These are phyloP conservation scores for Scarus forsteni DNA, from an alignment of 2,797 vertebrate species.

Conservation along the genomic window DNA sequence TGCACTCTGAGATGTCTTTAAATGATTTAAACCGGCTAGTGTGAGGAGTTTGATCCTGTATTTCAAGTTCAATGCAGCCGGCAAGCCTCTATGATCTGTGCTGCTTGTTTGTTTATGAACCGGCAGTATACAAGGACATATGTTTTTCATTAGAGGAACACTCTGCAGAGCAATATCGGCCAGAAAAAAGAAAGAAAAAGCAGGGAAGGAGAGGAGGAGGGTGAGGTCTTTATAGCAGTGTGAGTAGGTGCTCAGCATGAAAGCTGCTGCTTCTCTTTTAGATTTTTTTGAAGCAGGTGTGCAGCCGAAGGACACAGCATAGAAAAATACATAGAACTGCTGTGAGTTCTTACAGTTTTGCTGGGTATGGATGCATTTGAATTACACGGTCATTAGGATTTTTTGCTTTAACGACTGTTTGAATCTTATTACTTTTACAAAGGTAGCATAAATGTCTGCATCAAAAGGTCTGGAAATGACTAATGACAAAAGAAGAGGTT, in stretches of 20 bases:
- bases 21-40: conserved; percentile 32
- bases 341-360: conserved; percentile 4
- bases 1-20: conserved; percentile 16
- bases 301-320: conserved; percentile 54
- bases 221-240: conserved; percentile 27
- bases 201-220: conserved; percentile 5
- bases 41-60: conserved; percentile 10
- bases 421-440: neutral
- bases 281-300: conserved; percentile 48
- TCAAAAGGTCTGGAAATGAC: neutral
- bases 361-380: neutral
- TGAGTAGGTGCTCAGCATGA: conserved; percentile 59
- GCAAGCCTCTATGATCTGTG: conserved; percentile 16
- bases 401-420: neutral
- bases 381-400: too few species aligned
- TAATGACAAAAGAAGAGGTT: too few species aligned
- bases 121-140: conserved; percentile 26
- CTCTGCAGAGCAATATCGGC: conserved; percentile 17
- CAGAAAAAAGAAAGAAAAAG: conserved; percentile 23
- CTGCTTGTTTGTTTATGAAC: conserved; percentile 39
- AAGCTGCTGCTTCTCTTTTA: conserved; percentile 51
- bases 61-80: conserved; percentile 15
- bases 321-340: conserved; percentile 28
- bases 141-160: conserved; percentile 48
- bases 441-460: neutral